Conservation (phyloP, 2,888 invertebrate species). For the Trimorus sp. region DNA sequence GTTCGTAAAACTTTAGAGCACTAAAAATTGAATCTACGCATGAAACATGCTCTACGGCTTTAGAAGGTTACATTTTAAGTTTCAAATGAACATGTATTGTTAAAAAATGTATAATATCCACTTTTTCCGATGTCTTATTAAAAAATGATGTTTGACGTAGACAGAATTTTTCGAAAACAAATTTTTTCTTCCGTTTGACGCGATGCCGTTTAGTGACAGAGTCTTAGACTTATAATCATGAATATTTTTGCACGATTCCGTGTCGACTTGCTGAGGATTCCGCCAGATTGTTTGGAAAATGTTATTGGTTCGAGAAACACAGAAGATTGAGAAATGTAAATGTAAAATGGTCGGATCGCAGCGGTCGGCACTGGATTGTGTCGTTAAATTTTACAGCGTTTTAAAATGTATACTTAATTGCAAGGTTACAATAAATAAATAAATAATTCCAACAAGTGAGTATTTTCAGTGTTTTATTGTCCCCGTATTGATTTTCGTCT, state of each 20-base stretch:
- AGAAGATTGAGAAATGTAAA: too few species aligned
- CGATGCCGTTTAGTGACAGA: slow-evolving; percentile 18
- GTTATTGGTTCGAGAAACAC: neutral
- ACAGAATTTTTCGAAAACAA: too few species aligned
- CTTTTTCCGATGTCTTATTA: neutral
- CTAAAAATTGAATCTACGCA: too few species aligned
- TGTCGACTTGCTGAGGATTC: slow-evolving; percentile 11
- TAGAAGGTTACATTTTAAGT: too few species aligned
- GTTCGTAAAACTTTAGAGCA: too few species aligned
- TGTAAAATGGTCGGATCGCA: neutral
- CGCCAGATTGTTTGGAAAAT: neutral
- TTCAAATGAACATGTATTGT: too few species aligned
- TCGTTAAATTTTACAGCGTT: slow-evolving; percentile 50
- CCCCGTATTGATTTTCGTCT: too few species aligned
- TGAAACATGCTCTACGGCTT: too few species aligned
- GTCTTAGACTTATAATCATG: slow-evolving; percentile 36
- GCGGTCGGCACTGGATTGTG: slow-evolving; percentile 19
- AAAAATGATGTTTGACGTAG: too few species aligned
- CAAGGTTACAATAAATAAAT: slow-evolving; percentile 62
- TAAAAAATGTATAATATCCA: too few species aligned
- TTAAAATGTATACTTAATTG: slow-evolving; percentile 54
- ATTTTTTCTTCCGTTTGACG: neutral
- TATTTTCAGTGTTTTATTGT: too few species aligned
- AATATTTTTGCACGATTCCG: slow-evolving; percentile 18
- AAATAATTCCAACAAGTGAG: slow-evolving; percentile 32